Percentiles rank a stretch among this genome's conserved stretches.
These are phyloP conservation scores for Collichthys lucidus DNA, from an alignment of 2,113 vertebrate genomes.

Conservation along the genomic window DNA sequence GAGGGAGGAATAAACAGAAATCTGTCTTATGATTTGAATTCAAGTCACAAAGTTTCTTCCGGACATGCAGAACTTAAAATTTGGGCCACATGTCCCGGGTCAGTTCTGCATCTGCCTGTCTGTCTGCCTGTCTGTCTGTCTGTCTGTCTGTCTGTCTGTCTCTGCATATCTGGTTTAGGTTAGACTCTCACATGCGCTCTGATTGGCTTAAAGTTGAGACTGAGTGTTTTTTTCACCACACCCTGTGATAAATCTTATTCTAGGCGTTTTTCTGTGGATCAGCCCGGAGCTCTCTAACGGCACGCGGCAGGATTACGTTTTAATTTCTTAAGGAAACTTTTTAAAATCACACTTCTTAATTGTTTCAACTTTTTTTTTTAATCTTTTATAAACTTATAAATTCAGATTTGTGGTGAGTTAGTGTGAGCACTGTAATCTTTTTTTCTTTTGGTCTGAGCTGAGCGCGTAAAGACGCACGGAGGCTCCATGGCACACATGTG, in stretches of 20 bases:
- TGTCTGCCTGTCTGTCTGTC: neutral
- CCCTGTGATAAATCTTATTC: constrained; percentile 62
- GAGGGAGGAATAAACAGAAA: neutral
- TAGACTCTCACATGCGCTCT: constrained; percentile 35
- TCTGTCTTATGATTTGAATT: constrained; percentile 20
- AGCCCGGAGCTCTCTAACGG: neutral
- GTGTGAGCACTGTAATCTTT: too few relatives aligned
- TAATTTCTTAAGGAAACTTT: neutral
- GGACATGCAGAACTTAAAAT: neutral
- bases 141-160: neutral
- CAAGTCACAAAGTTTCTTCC: constrained; percentile 12
- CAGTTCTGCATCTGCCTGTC: neutral
- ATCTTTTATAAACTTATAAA: neutral
- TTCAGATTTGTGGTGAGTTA: too few relatives aligned
- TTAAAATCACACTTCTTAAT: too few relatives aligned
- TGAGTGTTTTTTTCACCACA: constrained; percentile 39
- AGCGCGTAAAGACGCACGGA: constrained; percentile 36
- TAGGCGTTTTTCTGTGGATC: constrained; percentile 30
- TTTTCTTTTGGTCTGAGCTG: neutral
- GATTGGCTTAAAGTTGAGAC: constrained; percentile 52
- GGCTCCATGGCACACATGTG: constrained; percentile 90
- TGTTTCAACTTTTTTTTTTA: too few relatives aligned
- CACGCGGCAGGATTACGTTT: neutral
- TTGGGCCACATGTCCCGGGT: neutral
- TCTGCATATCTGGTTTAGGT: constrained; percentile 61